Base-by-base conservation (phyloP, 1,140 invertebrate species). In the Heliothis subflexa region DNA sequence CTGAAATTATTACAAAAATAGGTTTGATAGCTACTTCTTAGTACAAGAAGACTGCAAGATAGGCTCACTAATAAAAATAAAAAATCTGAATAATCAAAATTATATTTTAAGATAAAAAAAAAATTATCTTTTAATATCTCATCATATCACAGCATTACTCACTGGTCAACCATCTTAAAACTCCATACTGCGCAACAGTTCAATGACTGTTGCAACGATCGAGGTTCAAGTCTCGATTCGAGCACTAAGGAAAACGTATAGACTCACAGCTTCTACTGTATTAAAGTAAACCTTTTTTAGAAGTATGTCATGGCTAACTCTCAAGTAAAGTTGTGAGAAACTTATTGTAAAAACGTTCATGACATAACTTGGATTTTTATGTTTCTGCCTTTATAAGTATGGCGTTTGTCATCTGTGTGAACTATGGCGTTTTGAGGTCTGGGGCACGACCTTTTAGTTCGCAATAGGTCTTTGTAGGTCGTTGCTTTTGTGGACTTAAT, bases 121-220 rank as follows among this genome's bases (percentile, higher is more conserved):
- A 21, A 25, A 28, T n/a, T n/a, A n/a, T n/a, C n/a, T n/a, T n/a
- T n/a, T n/a, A 13, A 28, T 33, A 16, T 54, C 16, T 16, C 52
- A 9, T 2, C 18, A 73, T 59, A 61, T 59, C 21, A 21, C 18
- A 72, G 66, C 55, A 13, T 18, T 40, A 21, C 61, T 62, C 1
- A 78, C 14, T 52, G 52, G 54, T 9, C 14, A n/a, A 13, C n/a
- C 16, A 18, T 13, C 52, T 21, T 52, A 59, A 59, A 61, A 10
- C 1, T 57, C 21, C 33, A 40, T 40, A 28, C 28, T 52, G 47
- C 40, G 54, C 64, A 78, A 78, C 47, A 71, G 76, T 78, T 78
- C 76, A 78, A 49, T 72, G 66, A 68, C 55, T 72, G 50, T 21
- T 52, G 10, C 68, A 66, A 68, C 4, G 21, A 14, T 28, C 55